Base-by-base conservation (phyloP, 2,888 invertebrate species). In the Nycteola revayana region DNA sequence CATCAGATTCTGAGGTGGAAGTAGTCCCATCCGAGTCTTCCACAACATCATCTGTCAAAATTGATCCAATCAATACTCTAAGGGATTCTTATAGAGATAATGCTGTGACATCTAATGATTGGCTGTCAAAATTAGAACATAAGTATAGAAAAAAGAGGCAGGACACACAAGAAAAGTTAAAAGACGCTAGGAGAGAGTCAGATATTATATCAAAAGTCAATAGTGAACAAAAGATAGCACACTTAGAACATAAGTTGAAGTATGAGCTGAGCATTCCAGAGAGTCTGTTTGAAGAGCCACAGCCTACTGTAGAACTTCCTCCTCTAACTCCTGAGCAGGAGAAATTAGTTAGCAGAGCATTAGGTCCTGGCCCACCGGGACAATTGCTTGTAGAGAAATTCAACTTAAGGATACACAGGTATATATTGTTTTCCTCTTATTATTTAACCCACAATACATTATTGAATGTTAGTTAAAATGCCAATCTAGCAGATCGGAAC, bases 311-410 rank as follows among this genome's bases (percentile, higher is more conserved):
- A 0, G 86, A 85, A 47, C 41, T 94, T 22, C 91, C 93, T 0
- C 90, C 91, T 31, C 73, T 96, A n/a, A 93, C 93, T 0, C 83
- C 90, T 0, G 92, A 93, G 17, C 94, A 95, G 69, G 85, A 92
- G 40, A 78, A 81, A 14, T 62, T 90, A 30, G 90, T 94, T 0
- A 89, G 90, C 29, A 79, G 75, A 21, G 93, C 93, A 0, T 73
- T 94, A 1, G 85, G 89, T 0, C 84, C 89, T 0, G 91, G 91
- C 1, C 90, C 92, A 1, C 82, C 91, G 0, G 90, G 91, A 28
- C 92, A 95, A 70, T 87, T 96, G 9, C 77, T 96, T 3, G 90
- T 91, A 1, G 84, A 88, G 53, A 89, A 89, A 57, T 90, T 89
- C 60, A 86, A 82, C 60, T 72, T 89, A 43, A 79, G 79, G 53